Base-by-base conservation (phyloP, 2,113 vertebrate species). In the Nanorana parkeri region DNA sequence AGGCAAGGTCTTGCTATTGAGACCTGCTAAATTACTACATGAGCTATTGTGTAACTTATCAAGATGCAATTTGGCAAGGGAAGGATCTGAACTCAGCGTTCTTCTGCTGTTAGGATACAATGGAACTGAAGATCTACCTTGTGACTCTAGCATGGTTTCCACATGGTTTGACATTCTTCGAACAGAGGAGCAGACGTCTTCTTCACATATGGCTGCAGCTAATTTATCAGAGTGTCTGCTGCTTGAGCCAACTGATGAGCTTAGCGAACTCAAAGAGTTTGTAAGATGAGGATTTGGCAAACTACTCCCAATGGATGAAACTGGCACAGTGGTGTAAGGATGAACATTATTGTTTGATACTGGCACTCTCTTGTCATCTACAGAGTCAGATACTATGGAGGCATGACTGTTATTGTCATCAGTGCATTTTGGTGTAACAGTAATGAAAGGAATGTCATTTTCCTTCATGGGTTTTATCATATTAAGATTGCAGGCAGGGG, bases 391-490 rank as follows among this genome's bases (percentile, higher is more conserved):
- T 63, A 92, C 89, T 69, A 88, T 11, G 41, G 90, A 83, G 83
- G 86, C 47, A 0, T 91, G 85, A 29, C 90, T 55, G 32, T 84
- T 84, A 84, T 89, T 84, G 77, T 84, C 90, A 85, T 93, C 90
- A 71, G 92, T 80, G 85, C 93, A 93, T 93, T 93, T 94, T 92
- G 92, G 94, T 93, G 92, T 86, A 85, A 93, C 55, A 52, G 93
- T 81, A 92, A 92, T 89, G 87, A 92, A 91, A 2, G 91, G 87
- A 79, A 89, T 85, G 81, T 94, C 93, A 81, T 88, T 83, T 81
- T 89, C 91, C 88, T 93, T 92, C 86, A 92, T 88, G 77, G 90
- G 89, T 88, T 92, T 93, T 81, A 93, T 87, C 90, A 93, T 88
- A 87, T 86, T 94, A 83, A 92, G 82, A 72, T 86, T 93, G 89